These are phyloP conservation scores for Chrysemys picta DNA, from an alignment of 2,113 vertebrate genomes.

Conservation along the genomic window DNA sequence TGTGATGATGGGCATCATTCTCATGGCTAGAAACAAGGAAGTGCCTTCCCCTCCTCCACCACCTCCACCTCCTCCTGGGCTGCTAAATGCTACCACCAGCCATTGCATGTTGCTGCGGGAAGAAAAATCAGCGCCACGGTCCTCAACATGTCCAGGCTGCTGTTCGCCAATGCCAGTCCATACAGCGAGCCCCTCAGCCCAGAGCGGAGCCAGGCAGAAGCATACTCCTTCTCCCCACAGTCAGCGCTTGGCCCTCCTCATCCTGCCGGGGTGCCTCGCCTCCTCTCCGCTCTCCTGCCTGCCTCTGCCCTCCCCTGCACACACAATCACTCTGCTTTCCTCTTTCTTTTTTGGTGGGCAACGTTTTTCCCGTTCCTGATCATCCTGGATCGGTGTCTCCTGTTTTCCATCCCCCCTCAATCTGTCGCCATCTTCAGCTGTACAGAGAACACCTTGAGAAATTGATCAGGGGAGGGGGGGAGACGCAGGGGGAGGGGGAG, in stretches of 20 bases:
- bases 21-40: conserved; percentile 32
- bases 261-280: not conserved
- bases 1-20: conserved; percentile 22
- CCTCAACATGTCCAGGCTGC: not conserved
- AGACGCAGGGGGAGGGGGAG: conserved; percentile 58
- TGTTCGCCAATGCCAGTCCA: not conserved
- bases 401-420: conserved; percentile 56
- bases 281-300: not conserved
- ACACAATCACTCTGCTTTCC: conserved; percentile 57
- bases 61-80: conserved; percentile 11
- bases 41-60: not conserved
- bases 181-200: conserved; percentile 29
- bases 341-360: conserved; percentile 70
- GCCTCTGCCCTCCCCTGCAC: conserved; percentile 24
- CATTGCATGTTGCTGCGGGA: conserved; percentile 59
- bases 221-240: conserved; percentile 16
- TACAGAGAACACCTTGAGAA: conserved; percentile 83
- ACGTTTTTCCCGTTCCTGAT: conserved; percentile 64
- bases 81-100: conserved; percentile 50
- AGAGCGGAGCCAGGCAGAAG: conserved; percentile 23
- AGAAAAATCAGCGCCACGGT: conserved; percentile 40
- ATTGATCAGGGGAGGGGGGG: conserved; percentile 67
- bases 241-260: conserved; percentile 26
- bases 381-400: conserved; percentile 61
- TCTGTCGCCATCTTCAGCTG: conserved; percentile 87